These are phyloP conservation scores for Lampropteryx suffumata DNA, from an alignment of 2,888 invertebrate genomes.

Conservation along the genomic window DNA sequence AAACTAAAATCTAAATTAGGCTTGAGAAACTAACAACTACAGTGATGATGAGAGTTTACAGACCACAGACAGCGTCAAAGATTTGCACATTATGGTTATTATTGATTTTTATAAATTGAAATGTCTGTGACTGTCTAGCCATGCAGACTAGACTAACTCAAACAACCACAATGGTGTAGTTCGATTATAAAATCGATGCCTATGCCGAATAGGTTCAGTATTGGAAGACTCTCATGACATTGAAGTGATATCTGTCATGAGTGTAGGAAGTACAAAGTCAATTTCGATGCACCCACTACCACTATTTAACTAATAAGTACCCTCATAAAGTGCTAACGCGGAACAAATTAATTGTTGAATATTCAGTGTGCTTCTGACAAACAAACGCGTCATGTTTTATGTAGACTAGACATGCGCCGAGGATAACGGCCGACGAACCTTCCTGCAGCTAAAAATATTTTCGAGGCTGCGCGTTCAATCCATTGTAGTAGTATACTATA, in stretches of 20 bases:
- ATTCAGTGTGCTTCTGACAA: conserved; percentile 45
- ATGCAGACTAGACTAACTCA: no score
- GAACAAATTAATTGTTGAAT: conserved; percentile 46
- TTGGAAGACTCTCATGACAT: neutral
- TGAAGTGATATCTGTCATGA: conserved; percentile 10
- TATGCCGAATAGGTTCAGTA: no score
- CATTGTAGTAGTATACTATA: conserved; percentile 24
- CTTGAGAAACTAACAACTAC: no score
- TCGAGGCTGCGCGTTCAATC: conserved; percentile 75
- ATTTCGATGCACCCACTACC: conserved; percentile 18
- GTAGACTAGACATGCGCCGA: conserved; percentile 53
- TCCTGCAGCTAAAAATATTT: conserved; percentile 75
- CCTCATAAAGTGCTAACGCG: conserved; percentile 38
- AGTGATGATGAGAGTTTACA: no score
- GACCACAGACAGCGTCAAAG: no score
- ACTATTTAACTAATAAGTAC: conserved; percentile 21
- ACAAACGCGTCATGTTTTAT: conserved; percentile 54
- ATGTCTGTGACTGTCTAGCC: no score
- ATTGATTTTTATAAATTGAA: no score
- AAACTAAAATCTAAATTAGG: no score
- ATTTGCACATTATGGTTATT: no score
- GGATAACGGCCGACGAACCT: conserved; percentile 74
- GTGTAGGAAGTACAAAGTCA: conserved; percentile 12
- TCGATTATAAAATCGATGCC: no score
- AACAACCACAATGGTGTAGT: no score